Percentiles rank a stretch among this genome's conserved stretches.
Evolutionary conservation across 2,797 vertebrate species (phyloP).

Genomic region (Oreonectes daqikongensis): DNA sequence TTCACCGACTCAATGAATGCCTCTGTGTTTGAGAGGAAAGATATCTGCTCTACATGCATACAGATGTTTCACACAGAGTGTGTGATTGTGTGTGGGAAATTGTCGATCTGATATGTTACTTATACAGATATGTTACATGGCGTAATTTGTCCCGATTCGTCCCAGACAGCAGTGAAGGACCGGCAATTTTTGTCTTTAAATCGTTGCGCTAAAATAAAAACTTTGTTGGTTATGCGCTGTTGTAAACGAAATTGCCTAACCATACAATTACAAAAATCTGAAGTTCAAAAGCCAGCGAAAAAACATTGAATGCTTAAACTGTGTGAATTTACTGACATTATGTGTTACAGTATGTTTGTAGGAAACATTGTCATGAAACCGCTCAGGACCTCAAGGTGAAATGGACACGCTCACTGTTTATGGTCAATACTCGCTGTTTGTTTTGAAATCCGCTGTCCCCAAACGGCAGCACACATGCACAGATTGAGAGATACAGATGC

Average conservation of each 20-base stretch:
- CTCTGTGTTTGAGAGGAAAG: slow-evolving; percentile 73
- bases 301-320: too few relatives aligned
- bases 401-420: slow-evolving; percentile 16
- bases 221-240: too few relatives aligned
- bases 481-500: not conserved
- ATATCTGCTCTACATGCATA: slow-evolving; percentile 65
- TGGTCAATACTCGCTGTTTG: slow-evolving; percentile 42
- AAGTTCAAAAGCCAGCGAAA: too few relatives aligned
- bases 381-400: slow-evolving; percentile 7
- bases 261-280: too few relatives aligned
- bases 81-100: too few relatives aligned
- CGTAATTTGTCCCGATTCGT: too few relatives aligned
- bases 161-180: not conserved
- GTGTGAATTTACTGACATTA: not conserved
- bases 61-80: slow-evolving; percentile 56
- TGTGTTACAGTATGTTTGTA: not conserved
- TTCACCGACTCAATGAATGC: slow-evolving; percentile 72
- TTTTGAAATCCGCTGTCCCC: slow-evolving; percentile 9
- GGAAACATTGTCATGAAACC: too few relatives aligned
- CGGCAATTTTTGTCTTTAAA: too few relatives aligned
- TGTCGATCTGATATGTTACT: too few relatives aligned
- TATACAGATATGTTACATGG: too few relatives aligned
- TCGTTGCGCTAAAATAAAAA: too few relatives aligned
- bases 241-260: too few relatives aligned
- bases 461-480: not conserved